Conservation (phyloP, 2,113 vertebrate genomes). For the Syngnathus floridae region DNA sequence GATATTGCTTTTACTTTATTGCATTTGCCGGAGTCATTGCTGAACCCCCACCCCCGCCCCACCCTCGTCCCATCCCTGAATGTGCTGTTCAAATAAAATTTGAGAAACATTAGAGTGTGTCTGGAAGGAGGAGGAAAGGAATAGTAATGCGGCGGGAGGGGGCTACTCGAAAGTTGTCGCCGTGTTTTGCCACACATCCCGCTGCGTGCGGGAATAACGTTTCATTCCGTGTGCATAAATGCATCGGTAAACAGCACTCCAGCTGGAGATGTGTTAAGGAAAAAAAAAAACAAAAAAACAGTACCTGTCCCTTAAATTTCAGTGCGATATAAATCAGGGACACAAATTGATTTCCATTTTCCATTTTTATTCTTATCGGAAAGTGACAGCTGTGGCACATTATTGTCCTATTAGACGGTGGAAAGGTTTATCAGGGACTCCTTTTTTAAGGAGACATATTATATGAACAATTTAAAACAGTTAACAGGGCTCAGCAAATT, state of each 20-base stretch:
- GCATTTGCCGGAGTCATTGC: slow-evolving; percentile 10
- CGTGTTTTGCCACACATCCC: slow-evolving; percentile 36
- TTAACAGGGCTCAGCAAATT: slow-evolving; percentile 9
- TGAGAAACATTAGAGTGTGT: slow-evolving; percentile 34
- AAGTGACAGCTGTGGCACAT: slow-evolving; percentile 25
- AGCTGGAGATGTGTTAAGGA: slow-evolving; percentile 31
- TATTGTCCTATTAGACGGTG: slow-evolving; percentile 28
- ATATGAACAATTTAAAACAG: slow-evolving; percentile 29
- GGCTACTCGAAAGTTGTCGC: slow-evolving; percentile 40
- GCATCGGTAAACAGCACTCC: slow-evolving; percentile 45
- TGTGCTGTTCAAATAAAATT: slow-evolving; percentile 50
- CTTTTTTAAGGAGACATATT: slow-evolving; percentile 16
- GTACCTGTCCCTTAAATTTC: slow-evolving; percentile 21
- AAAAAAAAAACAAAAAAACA: background rate
- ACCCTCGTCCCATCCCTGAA: slow-evolving; percentile 29
- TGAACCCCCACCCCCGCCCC: background rate
- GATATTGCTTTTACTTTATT: slow-evolving; percentile 5
- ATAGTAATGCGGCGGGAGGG: slow-evolving; percentile 22
- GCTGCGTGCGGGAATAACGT: slow-evolving; percentile 58
- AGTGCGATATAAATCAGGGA: slow-evolving; percentile 14
- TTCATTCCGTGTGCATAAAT: slow-evolving; percentile 56
- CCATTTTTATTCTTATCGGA: slow-evolving; percentile 25
- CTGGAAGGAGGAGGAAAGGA: slow-evolving; percentile 34
- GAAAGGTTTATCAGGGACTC: slow-evolving; percentile 41
- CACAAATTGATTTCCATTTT: slow-evolving; percentile 19